Evolutionary conservation across 1,140 invertebrate species (phyloP), one percentile per base, ranked within the genome.

Genomic region (Brachionus koreanus): DNA sequence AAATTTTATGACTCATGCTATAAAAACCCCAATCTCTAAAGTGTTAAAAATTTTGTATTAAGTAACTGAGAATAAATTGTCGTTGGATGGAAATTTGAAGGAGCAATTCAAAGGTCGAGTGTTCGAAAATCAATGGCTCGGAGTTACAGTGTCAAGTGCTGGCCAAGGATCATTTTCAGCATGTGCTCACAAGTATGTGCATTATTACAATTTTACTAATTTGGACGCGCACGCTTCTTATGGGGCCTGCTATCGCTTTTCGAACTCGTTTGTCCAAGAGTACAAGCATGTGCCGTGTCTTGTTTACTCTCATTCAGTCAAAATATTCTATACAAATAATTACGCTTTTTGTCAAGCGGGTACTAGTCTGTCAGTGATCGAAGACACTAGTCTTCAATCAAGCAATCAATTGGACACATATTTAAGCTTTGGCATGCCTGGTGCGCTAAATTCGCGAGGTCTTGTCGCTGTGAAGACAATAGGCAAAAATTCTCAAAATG

Each of bases 201-300:
- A 79, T 25, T 79, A 79, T 37, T 79, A 79, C n/a, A 65, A 79
- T 25, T 79, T 79, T 65, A 61, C 76, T 7, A 43, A 33, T 37
- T 33, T 49, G n/a, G 76, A 79, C n/a, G 49, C 49, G 2, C 76
- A 79, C 57, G 76, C 76, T 16, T 16, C 76, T 25, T 79, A 79
- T 25, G 76, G 76, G 4, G 76, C 76, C n/a, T 79, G 76, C n/a
- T 79, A 79, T 19, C 19, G 76, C 5, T 79, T 79, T 42, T 61
- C 23, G 6, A 79, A 79, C 49, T 49, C 52, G 10, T 79, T 79
- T 65, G 35, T 37, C 7, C 76, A 79, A 43, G 49, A 79, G 25
- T 79, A 39, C 76, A 79, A 79, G 13, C 76, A 79, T 25, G 76
- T 79, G 7, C 76, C 76, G 12, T 79, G 76, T 79, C 49, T 79